phyloP scores from a whole-genome alignment of 2,113 vertebrate genomes.

The Alexandromys fortis region DNA sequence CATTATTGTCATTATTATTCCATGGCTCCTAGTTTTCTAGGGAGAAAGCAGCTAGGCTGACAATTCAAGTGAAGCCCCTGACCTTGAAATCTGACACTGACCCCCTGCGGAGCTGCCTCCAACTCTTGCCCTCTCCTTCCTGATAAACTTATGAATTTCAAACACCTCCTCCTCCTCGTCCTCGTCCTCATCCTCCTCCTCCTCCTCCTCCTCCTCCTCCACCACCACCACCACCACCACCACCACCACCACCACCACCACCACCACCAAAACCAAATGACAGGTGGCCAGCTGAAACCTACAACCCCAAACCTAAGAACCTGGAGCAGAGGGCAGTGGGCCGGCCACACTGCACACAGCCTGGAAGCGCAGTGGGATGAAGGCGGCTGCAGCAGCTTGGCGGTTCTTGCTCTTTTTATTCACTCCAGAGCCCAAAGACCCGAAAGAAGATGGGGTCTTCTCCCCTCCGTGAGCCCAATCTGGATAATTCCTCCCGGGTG shows the following conservation, averaged over 20 bases:
- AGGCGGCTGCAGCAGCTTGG: rapidly evolving
- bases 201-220: too few relatives aligned
- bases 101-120: not conserved
- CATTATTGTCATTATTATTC: not conserved
- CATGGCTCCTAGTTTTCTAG: not conserved
- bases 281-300: not conserved
- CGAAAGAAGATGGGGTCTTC: not conserved
- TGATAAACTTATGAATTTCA: too few relatives aligned
- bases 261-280: too few relatives aligned
- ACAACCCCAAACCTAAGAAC: not conserved
- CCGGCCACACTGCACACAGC: not conserved
- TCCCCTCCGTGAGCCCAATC: too few relatives aligned
- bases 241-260: too few relatives aligned
- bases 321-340: not conserved
- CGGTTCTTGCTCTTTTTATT: too few relatives aligned
- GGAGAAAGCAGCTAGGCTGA: not conserved
- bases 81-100: not conserved
- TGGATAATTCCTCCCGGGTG: not conserved
- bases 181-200: too few relatives aligned
- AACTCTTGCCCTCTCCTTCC: not conserved
- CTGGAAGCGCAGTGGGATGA: too few relatives aligned
- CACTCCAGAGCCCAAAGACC: not conserved
- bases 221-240: too few relatives aligned
- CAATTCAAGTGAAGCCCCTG: not conserved
- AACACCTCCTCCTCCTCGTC: not conserved